phyloP scores from a whole-genome alignment of 2,888 invertebrate species.

The Hipparchia sbordonii region DNA sequence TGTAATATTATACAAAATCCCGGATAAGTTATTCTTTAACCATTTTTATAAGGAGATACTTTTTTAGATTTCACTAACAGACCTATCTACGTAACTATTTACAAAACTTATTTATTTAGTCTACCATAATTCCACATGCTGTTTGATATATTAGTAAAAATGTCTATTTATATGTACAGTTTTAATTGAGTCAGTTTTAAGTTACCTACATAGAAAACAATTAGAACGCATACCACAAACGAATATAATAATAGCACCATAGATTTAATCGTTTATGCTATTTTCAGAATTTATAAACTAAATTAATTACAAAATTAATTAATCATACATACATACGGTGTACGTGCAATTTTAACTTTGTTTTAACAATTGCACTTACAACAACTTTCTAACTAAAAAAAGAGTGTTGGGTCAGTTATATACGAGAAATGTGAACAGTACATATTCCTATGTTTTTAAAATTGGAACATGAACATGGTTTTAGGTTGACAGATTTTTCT shows the following conservation, averaged over 20 bases:
- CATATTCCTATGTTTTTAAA: neutral
- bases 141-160: neutral
- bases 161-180: neutral
- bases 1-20: neutral
- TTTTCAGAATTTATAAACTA: constrained; percentile 22
- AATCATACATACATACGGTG: constrained; percentile 3
- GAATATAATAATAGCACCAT: constrained; percentile 54
- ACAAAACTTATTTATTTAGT: neutral
- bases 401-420: neutral
- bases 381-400: constrained; percentile 8
- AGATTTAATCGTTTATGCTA: constrained; percentile 40
- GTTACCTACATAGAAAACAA: constrained; percentile 25
- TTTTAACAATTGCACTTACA: constrained; percentile 18
- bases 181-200: constrained; percentile 28
- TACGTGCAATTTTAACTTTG: constrained; percentile 5
- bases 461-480: neutral
- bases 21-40: neutral
- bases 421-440: neutral
- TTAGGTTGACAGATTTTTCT: neutral
- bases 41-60: neutral
- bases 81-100: constrained; percentile 1
- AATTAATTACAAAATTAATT: constrained; percentile 17
- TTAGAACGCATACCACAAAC: constrained; percentile 34
- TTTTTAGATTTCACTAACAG: neutral
- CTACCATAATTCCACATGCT: neutral